phyloP scores from a whole-genome alignment of 2,888 invertebrate species.

The Synanthedon formicaeformis region DNA sequence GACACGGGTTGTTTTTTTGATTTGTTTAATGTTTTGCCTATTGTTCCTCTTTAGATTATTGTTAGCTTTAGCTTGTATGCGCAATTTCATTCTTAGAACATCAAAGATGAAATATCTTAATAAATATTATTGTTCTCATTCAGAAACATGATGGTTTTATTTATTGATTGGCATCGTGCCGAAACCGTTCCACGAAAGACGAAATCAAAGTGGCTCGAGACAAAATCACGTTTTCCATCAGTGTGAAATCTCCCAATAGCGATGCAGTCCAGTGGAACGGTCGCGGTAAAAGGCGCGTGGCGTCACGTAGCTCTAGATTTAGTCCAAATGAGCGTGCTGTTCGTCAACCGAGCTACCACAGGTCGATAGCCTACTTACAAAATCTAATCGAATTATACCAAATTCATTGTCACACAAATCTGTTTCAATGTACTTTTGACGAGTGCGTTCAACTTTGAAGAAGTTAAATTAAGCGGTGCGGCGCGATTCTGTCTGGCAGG shows the following conservation, averaged over 20 bases:
- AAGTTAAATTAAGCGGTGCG: neutral
- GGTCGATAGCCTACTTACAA: constrained; percentile 47
- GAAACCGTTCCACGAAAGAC: constrained; percentile 35
- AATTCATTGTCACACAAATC: constrained; percentile 33
- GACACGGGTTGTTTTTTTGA: too few relatives aligned
- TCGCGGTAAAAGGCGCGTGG: constrained; percentile 44
- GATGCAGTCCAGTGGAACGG: constrained; percentile 46
- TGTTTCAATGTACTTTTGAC: constrained; percentile 2
- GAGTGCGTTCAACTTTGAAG: neutral
- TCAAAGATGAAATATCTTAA: too few relatives aligned
- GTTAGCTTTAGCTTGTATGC: too few relatives aligned
- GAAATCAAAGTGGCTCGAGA: constrained; percentile 38
- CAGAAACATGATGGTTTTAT: too few relatives aligned
- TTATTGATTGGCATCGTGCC: neutral
- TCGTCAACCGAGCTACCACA: constrained; percentile 12
- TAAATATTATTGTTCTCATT: too few relatives aligned
- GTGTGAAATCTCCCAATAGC: constrained; percentile 50
- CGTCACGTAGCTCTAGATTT: constrained; percentile 46
- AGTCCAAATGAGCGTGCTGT: constrained; percentile 41
- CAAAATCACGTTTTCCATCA: constrained; percentile 53
- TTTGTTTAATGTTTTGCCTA: too few relatives aligned
- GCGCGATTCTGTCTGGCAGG: neutral
- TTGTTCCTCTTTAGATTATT: too few relatives aligned
- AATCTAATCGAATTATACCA: constrained; percentile 50
- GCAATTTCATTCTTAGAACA: too few relatives aligned